Evolutionary conservation across 2,113 vertebrate genomes (phyloP), one percentile per base, ranked within the genome.

Genomic region (Piprites chloris): DNA sequence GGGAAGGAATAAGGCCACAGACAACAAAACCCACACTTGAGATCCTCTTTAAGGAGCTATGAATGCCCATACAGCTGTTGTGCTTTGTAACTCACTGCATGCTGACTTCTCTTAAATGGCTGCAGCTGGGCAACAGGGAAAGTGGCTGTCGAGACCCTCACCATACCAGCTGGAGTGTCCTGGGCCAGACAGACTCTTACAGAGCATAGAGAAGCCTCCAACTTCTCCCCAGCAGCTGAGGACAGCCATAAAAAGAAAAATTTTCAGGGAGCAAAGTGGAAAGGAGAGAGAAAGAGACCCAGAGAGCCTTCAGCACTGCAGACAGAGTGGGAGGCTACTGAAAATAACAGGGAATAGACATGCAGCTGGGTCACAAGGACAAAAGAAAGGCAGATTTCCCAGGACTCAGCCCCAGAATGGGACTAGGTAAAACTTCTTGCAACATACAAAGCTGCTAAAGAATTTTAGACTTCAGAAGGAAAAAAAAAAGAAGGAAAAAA

Each of bases 321-420:
- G 90, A 85, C 90, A 91, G 92, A 94, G 85, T 69, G 75, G 85
- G 78, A 92, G 74, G 90, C 66, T 93, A 59, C 90, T 55, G 75
- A 95, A 95, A 95, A 93, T 76, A 90, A 79, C 75, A 62, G 32
- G n/a, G 78, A 95, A 94, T 24, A 95, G 58, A 76, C 28, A 65
- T 0, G 21, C 82, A 90, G 82, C 41, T 4, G 5, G 82, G 73
- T 90, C 78, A 80, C 75, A 76, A 63, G 61, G 46, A 75, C n/a
- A 62, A 75, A 81, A 86, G 46, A 26, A 49, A 68, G 22, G 53
- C 67, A 91, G 6, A 85, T 85, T 82, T 87, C 77, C 28, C 68
- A 85, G 10, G 81, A 89, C 7, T 1, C 13, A 56, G 71, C 41
- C 76, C 42, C 18, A 72, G 52, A 90, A 83, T 26, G 12, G 21